Base-by-base conservation (phyloP, 2,113 vertebrate species). In the Sorex araneus region DNA sequence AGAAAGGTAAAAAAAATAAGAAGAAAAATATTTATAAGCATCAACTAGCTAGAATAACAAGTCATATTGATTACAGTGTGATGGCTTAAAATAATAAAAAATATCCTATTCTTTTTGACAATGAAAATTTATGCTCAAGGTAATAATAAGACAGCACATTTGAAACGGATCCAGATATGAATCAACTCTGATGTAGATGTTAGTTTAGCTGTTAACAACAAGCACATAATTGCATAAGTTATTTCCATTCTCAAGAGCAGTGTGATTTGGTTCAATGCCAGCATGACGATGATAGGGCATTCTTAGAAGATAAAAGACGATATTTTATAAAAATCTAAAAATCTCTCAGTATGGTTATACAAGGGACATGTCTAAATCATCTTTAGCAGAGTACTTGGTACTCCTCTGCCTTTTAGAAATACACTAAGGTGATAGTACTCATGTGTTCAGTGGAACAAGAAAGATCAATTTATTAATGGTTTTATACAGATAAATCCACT, bases 271-370 rank as follows among this genome's bases (percentile, higher is more conserved):
- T 78, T 84, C 69, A 69, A 54, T 50, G 16, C 19, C 71, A 90
- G 27, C 19, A 19, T 40, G 21, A 54, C 60, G 23, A 16, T 34
- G 43, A 40, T n/a, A 10, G 69, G 28, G 28, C 25, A 23, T 47
- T 50, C 7, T 36, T 28, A 25, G 15, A 47, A 74, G 15, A 94
- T 15, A 91, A 75, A 75, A 60, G 19, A 92, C 82, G 90, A 40
- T 8, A 30, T 82, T 93, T 60, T 60, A 23, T 79, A 28, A 79
- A 91, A 76, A 21, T 8, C 12, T 30, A 2, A 77, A 91, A 64
- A 84, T 69, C 2, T 27, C 77, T 90, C n/a, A 73, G 3, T 69
- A 9, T 54, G 40, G 3, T 18, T 60, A 40, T 47, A 47, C 40
- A 40, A 70, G 47, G 32, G 43, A 43, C 47, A 36, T 1, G 1